A percentile compares a stretch with the other conserved stretches of the same genome.
phyloP scores from a whole-genome alignment of 2,113 vertebrate genomes.

The Alethe diademata region DNA sequence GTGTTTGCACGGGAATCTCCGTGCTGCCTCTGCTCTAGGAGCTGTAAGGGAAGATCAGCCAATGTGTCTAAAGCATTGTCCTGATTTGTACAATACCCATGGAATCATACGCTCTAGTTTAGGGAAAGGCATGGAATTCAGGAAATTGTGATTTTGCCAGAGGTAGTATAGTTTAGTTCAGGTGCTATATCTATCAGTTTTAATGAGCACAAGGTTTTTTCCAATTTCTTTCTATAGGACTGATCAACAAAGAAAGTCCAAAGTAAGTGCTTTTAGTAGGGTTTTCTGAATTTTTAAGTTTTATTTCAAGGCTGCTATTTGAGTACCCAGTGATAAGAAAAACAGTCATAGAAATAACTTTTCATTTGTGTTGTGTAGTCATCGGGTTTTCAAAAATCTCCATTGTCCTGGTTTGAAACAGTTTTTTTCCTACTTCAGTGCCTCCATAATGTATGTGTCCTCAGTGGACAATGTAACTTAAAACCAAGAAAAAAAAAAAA shows the following conservation, averaged over 20 bases:
- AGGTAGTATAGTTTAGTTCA: neutral
- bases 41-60: neutral
- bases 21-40: neutral
- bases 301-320: neutral
- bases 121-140: neutral
- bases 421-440: neutral
- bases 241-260: neutral
- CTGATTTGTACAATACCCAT: neutral
- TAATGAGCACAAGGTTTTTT: neutral
- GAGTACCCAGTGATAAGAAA: neutral
- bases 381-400: neutral
- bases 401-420: neutral
- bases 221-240: neutral
- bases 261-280: neutral
- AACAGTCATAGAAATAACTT: neutral
- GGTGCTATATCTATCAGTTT: neutral
- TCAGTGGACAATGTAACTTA: neutral
- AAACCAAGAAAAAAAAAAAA: neutral
- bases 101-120: neutral
- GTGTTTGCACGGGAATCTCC: rapidly evolving
- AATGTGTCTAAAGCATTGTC: neutral
- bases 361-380: neutral
- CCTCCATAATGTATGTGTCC: neutral
- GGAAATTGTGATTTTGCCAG: neutral
- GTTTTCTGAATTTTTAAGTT: neutral